phyloP scores from a whole-genome alignment of 2,888 invertebrate genomes.

The Leptothorax acervorum region DNA sequence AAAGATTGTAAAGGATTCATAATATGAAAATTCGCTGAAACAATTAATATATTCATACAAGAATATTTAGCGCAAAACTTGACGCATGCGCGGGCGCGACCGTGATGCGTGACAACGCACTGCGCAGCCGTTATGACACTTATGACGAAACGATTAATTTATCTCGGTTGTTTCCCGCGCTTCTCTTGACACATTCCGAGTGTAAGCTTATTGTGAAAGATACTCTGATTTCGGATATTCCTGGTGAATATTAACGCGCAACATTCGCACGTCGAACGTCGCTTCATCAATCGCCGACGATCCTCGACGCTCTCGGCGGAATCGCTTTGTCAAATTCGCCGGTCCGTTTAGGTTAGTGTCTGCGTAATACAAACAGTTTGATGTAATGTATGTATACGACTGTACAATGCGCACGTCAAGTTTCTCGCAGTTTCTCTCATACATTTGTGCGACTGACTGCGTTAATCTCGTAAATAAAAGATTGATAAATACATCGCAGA shows the following conservation, averaged over 20 bases:
- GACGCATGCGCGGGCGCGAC: slow-evolving; percentile 19
- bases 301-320: neutral
- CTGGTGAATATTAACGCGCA: neutral
- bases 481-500: neutral
- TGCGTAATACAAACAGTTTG: too few species aligned
- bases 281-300: neutral
- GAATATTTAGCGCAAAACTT: neutral
- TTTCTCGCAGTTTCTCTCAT: neutral
- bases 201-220: neutral
- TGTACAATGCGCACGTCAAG: neutral
- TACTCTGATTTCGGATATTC: neutral
- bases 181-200: neutral
- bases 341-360: neutral
- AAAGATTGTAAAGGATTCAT: too few species aligned
- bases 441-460: too few species aligned
- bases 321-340: neutral
- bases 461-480: neutral
- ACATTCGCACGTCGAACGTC: neutral
- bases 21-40: too few species aligned
- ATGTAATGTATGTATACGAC: neutral
- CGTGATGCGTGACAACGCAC: neutral
- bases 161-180: neutral
- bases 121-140: neutral
- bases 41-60: too few species aligned
- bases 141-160: neutral